Conservation (phyloP, 2,113 vertebrate species). For the Notechis scutatus region DNA sequence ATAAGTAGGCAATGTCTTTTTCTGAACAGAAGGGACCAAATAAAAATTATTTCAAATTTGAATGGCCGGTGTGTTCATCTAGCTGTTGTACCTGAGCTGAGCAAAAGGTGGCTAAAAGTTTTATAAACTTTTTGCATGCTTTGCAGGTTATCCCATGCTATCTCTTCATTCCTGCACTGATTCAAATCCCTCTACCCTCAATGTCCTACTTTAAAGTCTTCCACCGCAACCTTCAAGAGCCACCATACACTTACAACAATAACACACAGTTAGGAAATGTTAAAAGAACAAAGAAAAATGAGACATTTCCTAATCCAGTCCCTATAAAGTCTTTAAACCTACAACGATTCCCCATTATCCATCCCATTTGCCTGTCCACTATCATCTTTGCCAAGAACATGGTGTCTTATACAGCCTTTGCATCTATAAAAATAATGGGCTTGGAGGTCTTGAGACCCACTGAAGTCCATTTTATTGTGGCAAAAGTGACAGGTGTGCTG, state of each 20-base stretch:
- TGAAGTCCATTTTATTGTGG: background rate
- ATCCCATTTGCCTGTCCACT: background rate
- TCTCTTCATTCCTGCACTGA: too few relatives aligned
- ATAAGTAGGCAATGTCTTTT: background rate
- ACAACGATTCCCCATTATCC: background rate
- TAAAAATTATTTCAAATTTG: background rate
- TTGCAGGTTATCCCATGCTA: background rate
- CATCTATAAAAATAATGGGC: background rate
- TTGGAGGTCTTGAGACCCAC: background rate
- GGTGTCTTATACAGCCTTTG: background rate
- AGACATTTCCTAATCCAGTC: background rate
- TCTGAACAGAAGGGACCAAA: background rate
- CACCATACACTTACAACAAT: background rate
- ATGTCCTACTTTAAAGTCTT: background rate
- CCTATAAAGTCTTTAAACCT: background rate
- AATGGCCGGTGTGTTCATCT: background rate
- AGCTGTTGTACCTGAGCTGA: background rate
- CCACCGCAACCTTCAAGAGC: background rate
- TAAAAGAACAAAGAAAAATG: background rate
- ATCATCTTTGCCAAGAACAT: background rate
- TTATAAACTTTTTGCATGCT: background rate
- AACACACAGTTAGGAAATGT: too few relatives aligned
- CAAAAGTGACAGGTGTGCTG: background rate
- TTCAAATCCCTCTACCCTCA: background rate
- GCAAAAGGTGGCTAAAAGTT: background rate